Percentiles rank a stretch among this genome's conserved stretches.
Conservation (phyloP, 2,888 invertebrate genomes). For the Lottia gigantea region DNA sequence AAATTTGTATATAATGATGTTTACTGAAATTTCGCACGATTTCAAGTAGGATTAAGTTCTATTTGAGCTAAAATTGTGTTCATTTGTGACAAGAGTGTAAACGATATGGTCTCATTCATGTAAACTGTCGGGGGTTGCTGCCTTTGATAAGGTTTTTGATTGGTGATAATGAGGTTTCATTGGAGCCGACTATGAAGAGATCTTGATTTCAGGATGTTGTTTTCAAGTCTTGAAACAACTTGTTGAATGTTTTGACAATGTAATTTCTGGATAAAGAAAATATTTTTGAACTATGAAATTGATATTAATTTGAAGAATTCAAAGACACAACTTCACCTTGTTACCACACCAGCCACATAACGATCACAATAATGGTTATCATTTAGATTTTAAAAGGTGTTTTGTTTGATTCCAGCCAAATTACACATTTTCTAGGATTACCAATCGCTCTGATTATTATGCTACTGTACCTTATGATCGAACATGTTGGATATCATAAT, state of each 20-base stretch:
- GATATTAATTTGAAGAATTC: too few relatives aligned
- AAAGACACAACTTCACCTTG: too few relatives aligned
- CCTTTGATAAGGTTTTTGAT: constrained; percentile 3
- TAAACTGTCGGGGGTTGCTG: constrained; percentile 1
- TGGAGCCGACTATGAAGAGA: constrained; percentile 5
- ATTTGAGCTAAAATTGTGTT: constrained; percentile 7
- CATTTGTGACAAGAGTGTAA: constrained; percentile 10
- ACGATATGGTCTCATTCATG: constrained; percentile 8
- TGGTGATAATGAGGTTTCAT: background rate
- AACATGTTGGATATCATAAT: too few relatives aligned
- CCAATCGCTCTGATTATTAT: too few relatives aligned
- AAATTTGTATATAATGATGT: constrained; percentile 11
- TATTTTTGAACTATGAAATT: too few relatives aligned
- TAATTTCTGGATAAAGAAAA: too few relatives aligned
- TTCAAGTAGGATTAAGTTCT: constrained; percentile 11
- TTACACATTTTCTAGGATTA: too few relatives aligned
- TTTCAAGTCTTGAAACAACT: background rate
- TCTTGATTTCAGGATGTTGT: background rate
- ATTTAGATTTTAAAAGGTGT: too few relatives aligned
- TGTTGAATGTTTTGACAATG: background rate
- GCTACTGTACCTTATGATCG: too few relatives aligned
- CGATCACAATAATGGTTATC: too few relatives aligned
- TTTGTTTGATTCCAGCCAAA: too few relatives aligned
- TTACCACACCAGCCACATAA: too few relatives aligned
- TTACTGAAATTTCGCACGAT: constrained; percentile 11